Base-by-base conservation (phyloP, 2,113 vertebrate species). In the Tupaia chinensis region DNA sequence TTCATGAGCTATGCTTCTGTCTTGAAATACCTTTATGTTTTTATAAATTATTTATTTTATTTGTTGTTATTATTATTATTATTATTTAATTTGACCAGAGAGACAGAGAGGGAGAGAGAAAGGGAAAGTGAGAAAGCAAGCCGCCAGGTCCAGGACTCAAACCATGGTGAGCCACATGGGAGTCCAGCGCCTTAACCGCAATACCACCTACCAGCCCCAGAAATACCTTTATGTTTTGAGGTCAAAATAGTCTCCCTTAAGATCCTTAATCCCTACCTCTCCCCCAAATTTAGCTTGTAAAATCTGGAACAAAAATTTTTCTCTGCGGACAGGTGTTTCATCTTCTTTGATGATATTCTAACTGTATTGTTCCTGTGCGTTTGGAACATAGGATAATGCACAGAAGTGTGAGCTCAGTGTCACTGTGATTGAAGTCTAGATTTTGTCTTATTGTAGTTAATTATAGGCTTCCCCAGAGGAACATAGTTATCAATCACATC, bases 281-380 rank as follows among this genome's bases (percentile, higher is more conserved):
- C 58, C 14, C 69, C 63, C 4, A 11, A 53, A 88, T 79, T 88
- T 74, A 83, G 16, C 9, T 92, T 84, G 79, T 19, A 68, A 94
- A 96, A 79, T 89, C 79, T 92, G 72, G 9, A 94, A 25, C 94
- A 58, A 94, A 68, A 63, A 66, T 7, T n/a, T 83, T 83, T 77
- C 22, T 73, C 14, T 63, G 14, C 23, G 29, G 32, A 10, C 11
- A 44, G 29, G 17, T 87, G 4, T 82, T 77, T 80, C 60, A 17
- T 60, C 11, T 27, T 44, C 17, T 23, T 58, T 74, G 73, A n/a
- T 27, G 9, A 27, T 72, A 53, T 63, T 65, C 68, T 72, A 70
- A 89, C 9, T 89, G 6, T 82, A 34, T 34, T 85, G 5, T 70
- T 90, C 54, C 32, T 76, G 70, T 92, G 9, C 89, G 6, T 81